Evolutionary conservation across 2,888 invertebrate genomes (phyloP), one percentile per base, ranked within the genome.

Genomic region (Drosophila mettleri): DNA sequence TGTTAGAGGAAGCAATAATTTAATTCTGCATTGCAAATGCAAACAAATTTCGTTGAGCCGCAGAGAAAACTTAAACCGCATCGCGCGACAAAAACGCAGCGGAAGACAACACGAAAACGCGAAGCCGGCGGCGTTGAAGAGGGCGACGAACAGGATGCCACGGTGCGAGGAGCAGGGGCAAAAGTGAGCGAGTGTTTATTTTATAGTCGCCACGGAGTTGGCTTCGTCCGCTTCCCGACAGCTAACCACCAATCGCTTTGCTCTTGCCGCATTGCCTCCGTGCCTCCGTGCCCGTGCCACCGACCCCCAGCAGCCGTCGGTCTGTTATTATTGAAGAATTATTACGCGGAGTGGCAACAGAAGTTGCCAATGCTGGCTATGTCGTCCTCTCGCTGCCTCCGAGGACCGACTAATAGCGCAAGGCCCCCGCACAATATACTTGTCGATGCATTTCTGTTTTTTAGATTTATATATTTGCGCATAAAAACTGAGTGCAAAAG

Each of bases 1-100:
- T 57, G 69, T 64, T 65, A 74, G 82, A 86, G 82, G 88, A 88
- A 86, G 80, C 82, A 82, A 87, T 88, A 88, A 88, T 88, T 88
- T 84, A 87, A 88, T 88, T 88, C 80, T 73, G 79, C 84, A 77
- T 77, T 83, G 86, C 74, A 80, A 86, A 84, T 83, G 77, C 78
- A 88, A 88, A 84, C 81, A 88, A 88, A 82, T 87, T 87, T 75
- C 70, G 74, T 74, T 79, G 71, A 80, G 74, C 85, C 82, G 80
- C 82, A 86, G 81, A 78, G 78, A 80, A 72, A 83, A 84, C 82
- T 83, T 80, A 74, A 83, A 74, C 83, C 85, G 79, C 85, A 74
- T 34, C 54, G 52, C 66, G 76, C 64, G 67, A 78, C 80, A 82
- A 77, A 82, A 78, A 76, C 73, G 55, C 53, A 45, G 45, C 52